Evolutionary conservation across 2,888 invertebrate species (phyloP), one percentile per base, ranked within the genome.

Genomic region (Drosophila ustulata): DNA sequence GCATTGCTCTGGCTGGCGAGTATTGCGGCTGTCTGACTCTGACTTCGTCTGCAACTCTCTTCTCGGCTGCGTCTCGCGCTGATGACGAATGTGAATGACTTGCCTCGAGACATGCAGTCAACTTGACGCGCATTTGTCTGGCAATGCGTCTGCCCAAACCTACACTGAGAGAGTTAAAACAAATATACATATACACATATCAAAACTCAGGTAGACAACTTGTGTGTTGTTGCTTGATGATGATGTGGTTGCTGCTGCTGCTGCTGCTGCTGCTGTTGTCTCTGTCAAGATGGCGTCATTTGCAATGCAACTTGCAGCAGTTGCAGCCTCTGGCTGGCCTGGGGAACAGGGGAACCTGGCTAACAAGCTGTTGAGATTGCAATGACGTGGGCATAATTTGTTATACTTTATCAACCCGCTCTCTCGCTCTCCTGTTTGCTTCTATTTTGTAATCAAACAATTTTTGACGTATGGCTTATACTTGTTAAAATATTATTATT

Each of bases 1-100:
- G 30, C 68, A 26, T 13, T 47, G 53, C 34, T 46, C 34, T 41
- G 61, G 25, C 52, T 39, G 53, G 59, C 51, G 59, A 49, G 56
- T 50, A 43, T 62, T 64, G 74, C 65, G 63, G 63, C 67, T 70
- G 72, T 79, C 78, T 75, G 78, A 61, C 43, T 6, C 30, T 13
- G 55, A 3, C n/a, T 45, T n/a, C n/a, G 25, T 3, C n/a, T 53
- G 6, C 18, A 26, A 8, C 53, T 53, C 28, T 43, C 64, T 65
- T 43, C 67, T 65, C 63, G 66, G 53, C 66, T 34, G 71, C 34
- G 78, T 73, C 76, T 67, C 39, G 32, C 30, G 59, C 71, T 67
- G 74, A 85, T 89, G 89, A 85, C 89, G 86, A 82, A 89, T 88
- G 84, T 89, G 89, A 86, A 88, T 87, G 88, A 86, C 88, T 89